A percentile compares a stretch with the other conserved stretches of the same genome.
Evolutionary conservation across 2,797 vertebrate species (phyloP).

Genomic region (Silurus lanzhouensis): DNA sequence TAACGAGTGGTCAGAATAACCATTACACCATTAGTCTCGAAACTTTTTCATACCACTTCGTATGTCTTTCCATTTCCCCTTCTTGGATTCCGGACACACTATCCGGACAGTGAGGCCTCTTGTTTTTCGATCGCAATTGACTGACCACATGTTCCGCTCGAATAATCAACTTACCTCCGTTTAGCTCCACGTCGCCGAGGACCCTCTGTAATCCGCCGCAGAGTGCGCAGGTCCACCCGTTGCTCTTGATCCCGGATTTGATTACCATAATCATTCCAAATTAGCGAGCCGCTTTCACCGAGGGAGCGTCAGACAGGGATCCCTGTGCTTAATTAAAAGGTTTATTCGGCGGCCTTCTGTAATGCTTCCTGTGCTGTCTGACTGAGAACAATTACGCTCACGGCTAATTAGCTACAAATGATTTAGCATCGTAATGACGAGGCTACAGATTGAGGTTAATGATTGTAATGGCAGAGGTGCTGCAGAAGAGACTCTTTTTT

Average conservation of each 20-base stretch:
- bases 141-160: not conserved
- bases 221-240: not conserved
- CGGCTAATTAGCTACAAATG: conserved; percentile 48
- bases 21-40: too few relatives aligned
- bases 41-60: too few relatives aligned
- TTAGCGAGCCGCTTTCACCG: conserved; percentile 24
- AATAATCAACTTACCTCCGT: not conserved
- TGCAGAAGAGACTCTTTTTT: not conserved
- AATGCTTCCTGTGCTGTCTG: conserved; percentile 18
- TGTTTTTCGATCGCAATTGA: too few relatives aligned
- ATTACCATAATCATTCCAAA: conserved; percentile 46
- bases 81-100: not conserved
- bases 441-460: conserved; percentile 57
- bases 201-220: not conserved
- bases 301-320: conserved; percentile 24
- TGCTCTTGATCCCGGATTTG: conserved; percentile 7
- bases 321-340: conserved; percentile 47
- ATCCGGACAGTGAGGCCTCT: not conserved
- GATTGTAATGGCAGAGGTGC: not conserved
- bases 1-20: too few relatives aligned
- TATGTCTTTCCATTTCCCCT: not conserved
- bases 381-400: conserved; percentile 44
- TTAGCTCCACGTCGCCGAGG: not conserved
- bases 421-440: conserved; percentile 34
- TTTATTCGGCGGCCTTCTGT: conserved; percentile 34